These are phyloP conservation scores for Caenorhabditis sp. DNA, from an alignment of 2,888 invertebrate species.

Conservation along the genomic window DNA sequence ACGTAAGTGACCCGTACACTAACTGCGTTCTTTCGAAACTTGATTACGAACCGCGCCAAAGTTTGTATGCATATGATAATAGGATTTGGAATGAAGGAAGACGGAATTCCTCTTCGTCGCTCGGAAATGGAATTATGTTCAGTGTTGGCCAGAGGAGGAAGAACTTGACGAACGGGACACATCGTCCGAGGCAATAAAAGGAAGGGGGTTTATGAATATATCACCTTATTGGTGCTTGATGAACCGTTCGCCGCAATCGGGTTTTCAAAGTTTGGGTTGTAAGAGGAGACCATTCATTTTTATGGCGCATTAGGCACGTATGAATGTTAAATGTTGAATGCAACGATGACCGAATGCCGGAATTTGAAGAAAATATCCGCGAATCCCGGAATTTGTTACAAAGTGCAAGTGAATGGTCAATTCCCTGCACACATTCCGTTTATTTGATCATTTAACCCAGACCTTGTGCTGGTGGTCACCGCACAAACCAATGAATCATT, in stretches of 20 bases:
- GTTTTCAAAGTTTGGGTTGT: constrained; percentile 12
- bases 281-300: constrained; percentile 21
- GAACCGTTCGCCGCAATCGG: constrained; percentile 40
- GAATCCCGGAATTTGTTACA: too few relatives aligned
- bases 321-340: not conserved
- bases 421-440: not conserved
- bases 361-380: too few relatives aligned
- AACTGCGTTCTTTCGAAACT: constrained; percentile 29
- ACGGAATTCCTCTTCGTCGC: constrained; percentile 38
- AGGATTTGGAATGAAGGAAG: constrained; percentile 32
- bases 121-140: constrained; percentile 53
- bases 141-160: constrained; percentile 1
- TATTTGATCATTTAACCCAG: constrained; percentile 20
- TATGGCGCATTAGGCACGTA: constrained; percentile 31
- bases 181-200: constrained; percentile 26
- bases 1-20: constrained; percentile 63
- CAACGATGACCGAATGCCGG: too few relatives aligned
- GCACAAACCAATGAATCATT: constrained; percentile 33
- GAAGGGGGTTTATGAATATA: constrained; percentile 41
- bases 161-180: constrained; percentile 45
- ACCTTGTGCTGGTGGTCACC: constrained; percentile 20
- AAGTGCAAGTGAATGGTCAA: too few relatives aligned
- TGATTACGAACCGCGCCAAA: constrained; percentile 45
- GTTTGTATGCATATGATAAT: constrained; percentile 57
- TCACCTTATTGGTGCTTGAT: constrained; percentile 36